These are phyloP conservation scores for Leptodactylus fallax DNA, from an alignment of 2,797 vertebrate species.

Conservation along the genomic window DNA sequence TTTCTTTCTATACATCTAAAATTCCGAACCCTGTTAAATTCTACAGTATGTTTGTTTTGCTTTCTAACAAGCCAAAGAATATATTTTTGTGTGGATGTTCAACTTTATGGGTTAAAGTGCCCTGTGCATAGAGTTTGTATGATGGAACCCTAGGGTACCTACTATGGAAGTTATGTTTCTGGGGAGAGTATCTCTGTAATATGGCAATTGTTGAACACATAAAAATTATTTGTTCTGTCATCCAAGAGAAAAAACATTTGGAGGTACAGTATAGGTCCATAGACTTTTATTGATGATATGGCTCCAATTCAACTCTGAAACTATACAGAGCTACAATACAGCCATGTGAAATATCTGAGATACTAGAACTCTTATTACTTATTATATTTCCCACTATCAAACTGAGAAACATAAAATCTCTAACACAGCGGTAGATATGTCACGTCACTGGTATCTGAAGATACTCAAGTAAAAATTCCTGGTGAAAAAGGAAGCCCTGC, in stretches of 20 bases:
- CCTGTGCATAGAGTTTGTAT: too few species aligned
- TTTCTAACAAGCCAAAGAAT: too few species aligned
- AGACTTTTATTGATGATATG: not conserved
- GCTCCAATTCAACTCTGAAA: not conserved
- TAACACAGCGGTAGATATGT: too few species aligned
- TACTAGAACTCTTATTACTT: too few species aligned
- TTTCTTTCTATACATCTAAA: not conserved
- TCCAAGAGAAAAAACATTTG: not conserved
- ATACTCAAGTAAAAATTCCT: not conserved
- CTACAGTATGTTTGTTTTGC: too few species aligned
- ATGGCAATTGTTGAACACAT: not conserved
- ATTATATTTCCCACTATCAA: not conserved
- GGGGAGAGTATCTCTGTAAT: too few species aligned
- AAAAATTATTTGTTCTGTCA: not conserved
- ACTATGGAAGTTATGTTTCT: too few species aligned
- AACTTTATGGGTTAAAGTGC: too few species aligned
- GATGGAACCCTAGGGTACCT: too few species aligned
- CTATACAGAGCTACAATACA: not conserved
- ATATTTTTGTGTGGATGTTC: too few species aligned
- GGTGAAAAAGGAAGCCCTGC: not conserved
- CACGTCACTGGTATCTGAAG: not conserved
- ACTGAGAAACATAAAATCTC: not conserved
- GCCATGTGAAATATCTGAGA: not conserved
- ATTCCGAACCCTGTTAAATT: not conserved
- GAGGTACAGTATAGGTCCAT: not conserved